Evolutionary conservation across 2,113 vertebrate genomes (phyloP).

Genomic region (Ptyas mucosa): DNA sequence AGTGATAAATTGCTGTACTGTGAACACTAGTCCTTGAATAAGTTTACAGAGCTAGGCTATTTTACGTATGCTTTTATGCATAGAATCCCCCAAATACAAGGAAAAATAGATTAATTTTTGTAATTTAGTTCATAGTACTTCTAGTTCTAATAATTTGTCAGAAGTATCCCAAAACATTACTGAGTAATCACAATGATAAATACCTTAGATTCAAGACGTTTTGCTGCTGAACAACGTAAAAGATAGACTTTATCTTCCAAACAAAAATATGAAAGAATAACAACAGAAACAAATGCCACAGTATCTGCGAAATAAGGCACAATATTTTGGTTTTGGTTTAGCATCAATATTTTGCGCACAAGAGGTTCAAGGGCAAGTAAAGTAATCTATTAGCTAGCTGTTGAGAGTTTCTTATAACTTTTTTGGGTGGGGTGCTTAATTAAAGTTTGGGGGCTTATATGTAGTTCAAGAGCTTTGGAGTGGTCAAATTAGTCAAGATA

Average conservation of each 20-base stretch:
- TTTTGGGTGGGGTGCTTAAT: not conserved
- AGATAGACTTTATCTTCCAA: not conserved
- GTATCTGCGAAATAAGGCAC: not conserved
- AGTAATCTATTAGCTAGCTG: not conserved
- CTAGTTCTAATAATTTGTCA: constrained; percentile 52
- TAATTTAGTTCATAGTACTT: constrained; percentile 45
- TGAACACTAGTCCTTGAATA: constrained; percentile 40
- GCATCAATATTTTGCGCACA: not conserved
- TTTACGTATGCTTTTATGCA: constrained; percentile 43
- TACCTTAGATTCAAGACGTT: not conserved
- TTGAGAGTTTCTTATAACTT: not conserved
- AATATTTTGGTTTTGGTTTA: not conserved
- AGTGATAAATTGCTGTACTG: constrained; percentile 54
- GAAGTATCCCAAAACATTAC: constrained; percentile 39
- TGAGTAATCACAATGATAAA: constrained; percentile 31
- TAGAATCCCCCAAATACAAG: constrained; percentile 42
- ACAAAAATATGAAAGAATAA: not conserved
- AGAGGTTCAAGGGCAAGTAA: not conserved
- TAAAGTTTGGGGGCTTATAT: not conserved
- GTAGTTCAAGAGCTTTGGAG: not conserved
- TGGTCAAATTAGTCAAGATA: not conserved
- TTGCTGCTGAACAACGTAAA: not conserved
- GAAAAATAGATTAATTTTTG: constrained; percentile 26
- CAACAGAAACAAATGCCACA: not conserved
- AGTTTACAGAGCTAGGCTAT: constrained; percentile 38